Base-by-base conservation (phyloP, 2,113 vertebrate species). In the Microtus montanus region DNA sequence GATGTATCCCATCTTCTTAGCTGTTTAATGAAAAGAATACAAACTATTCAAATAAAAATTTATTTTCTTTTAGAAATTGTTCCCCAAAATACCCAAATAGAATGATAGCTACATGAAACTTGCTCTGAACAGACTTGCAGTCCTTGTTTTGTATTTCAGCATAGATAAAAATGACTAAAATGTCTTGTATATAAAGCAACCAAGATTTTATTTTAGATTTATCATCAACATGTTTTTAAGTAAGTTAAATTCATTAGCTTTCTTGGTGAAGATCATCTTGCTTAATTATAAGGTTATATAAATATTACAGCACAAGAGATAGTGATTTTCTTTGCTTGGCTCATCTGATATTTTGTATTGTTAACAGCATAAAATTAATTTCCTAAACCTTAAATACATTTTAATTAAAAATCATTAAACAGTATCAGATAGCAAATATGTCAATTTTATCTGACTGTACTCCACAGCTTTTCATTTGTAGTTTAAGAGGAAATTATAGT, bases 301-400 rank as follows among this genome's bases (percentile, higher is more conserved):
- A 91, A 91, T 30, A 93, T 64, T 89, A 91, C 89, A 38, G 0
- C 26, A 74, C 6, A 61, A 68, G n/a, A 63, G 80, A 83, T 85
- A 96, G 94, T 87, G 35, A 89, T 89, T 87, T 49, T 85, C 19
- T 93, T 70, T 91, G 20, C 44, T 84, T 93, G 90, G 41, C 24
- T 93, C 58, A 89, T 92, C 73, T 90, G 87, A 92, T 70, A 93
- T 86, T 95, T 78, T n/a, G 14, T 89, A 94, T 96, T 90, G 24
- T 95, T 92, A 94, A 96, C 33, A 74, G 35, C 49, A 90, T 82
- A 93, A 96, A 96, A 97, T 96, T 95, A 96, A 96, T 97, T 96
- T 96, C 87, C 87, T 93, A 47, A 84, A 95, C 35, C 66, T 33
- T 90, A 94, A 97, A 92, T 93, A 63, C 5, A 93, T 85, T 97